Evolutionary conservation across 2,888 invertebrate species (phyloP).

Genomic region (Criorhina ranunculi): DNA sequence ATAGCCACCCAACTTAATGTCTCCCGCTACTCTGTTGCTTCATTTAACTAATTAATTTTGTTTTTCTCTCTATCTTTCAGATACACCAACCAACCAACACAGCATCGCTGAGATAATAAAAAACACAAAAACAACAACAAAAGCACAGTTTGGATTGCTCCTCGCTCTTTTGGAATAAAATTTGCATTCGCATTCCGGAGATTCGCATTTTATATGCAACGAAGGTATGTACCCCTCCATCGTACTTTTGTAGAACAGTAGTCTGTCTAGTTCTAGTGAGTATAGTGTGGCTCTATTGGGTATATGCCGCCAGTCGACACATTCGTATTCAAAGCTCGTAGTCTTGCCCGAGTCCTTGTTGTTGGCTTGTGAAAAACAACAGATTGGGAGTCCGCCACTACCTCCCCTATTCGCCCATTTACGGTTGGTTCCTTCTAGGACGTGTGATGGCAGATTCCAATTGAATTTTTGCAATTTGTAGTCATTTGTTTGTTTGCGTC

Average conservation of each 20-base stretch:
- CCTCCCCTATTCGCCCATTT: background rate
- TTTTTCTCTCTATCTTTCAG: constrained; percentile 55
- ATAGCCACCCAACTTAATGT: background rate
- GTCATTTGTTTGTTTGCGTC: constrained; percentile 64
- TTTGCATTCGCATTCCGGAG: constrained; percentile 64
- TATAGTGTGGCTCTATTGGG: constrained; percentile 6
- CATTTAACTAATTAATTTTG: constrained; percentile 76
- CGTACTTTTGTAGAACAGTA: background rate
- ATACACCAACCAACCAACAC: constrained; percentile 41
- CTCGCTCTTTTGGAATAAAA: constrained; percentile 69
- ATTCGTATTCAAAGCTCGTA: constrained; percentile 59
- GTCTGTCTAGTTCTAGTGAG: constrained; percentile 21
- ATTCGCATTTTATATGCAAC: constrained; percentile 71
- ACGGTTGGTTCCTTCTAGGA: constrained; percentile 15
- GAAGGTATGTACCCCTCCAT: constrained; percentile 64
- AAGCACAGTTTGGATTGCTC: constrained; percentile 63
- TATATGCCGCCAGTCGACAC: constrained; percentile 16
- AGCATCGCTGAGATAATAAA: constrained; percentile 43
- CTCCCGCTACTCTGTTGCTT: constrained; percentile 64
- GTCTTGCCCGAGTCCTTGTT: constrained; percentile 46
- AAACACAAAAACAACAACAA: constrained; percentile 16
- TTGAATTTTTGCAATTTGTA: constrained; percentile 73
- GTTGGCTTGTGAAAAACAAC: constrained; percentile 43
- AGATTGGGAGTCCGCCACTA: constrained; percentile 13
- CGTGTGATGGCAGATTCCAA: constrained; percentile 60